Percentiles rank a stretch among this genome's conserved stretches.
Conservation (phyloP, 23 tunicate genomes). For the Halocynthia roretzi region DNA sequence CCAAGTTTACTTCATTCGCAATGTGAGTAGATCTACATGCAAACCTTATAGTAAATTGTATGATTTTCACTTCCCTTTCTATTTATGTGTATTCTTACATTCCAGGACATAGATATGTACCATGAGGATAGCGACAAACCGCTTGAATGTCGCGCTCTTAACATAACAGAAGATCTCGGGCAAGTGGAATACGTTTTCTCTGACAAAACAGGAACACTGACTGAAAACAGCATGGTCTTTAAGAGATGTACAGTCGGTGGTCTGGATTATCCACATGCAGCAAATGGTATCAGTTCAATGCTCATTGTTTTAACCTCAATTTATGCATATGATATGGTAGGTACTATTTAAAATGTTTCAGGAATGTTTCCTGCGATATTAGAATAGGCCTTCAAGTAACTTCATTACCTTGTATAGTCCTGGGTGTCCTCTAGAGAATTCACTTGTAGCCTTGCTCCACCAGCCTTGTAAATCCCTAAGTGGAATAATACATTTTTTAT, state of each 20-base stretch:
- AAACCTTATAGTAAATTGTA: background rate
- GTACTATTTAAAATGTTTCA: too few species aligned
- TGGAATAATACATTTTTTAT: background rate
- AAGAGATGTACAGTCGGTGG: slow-evolving; percentile 88
- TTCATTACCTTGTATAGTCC: too few species aligned
- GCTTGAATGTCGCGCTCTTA: slow-evolving; percentile 80
- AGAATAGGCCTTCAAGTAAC: too few species aligned
- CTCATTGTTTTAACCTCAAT: too few species aligned
- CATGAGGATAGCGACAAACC: slow-evolving; percentile 82
- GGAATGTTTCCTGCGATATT: too few species aligned
- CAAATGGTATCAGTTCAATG: slow-evolving; percentile 47
- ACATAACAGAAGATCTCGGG: slow-evolving; percentile 97
- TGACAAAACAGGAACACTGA: slow-evolving; percentile 97
- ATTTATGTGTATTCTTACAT: background rate
- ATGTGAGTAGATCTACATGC: slow-evolving; percentile 20
- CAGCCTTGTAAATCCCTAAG: background rate
- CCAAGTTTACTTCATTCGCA: slow-evolving; percentile 94
- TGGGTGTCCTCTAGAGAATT: too few species aligned
- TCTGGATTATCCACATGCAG: slow-evolving; percentile 87
- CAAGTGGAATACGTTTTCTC: slow-evolving; percentile 94
- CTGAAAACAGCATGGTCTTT: slow-evolving; percentile 97
- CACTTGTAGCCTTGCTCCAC: too few species aligned
- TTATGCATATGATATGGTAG: too few species aligned
- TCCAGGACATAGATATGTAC: slow-evolving; percentile 73
- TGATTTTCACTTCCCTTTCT: background rate